These are phyloP conservation scores for Melanerpes formicivorus DNA, from an alignment of 2,113 vertebrate genomes.

Conservation along the genomic window DNA sequence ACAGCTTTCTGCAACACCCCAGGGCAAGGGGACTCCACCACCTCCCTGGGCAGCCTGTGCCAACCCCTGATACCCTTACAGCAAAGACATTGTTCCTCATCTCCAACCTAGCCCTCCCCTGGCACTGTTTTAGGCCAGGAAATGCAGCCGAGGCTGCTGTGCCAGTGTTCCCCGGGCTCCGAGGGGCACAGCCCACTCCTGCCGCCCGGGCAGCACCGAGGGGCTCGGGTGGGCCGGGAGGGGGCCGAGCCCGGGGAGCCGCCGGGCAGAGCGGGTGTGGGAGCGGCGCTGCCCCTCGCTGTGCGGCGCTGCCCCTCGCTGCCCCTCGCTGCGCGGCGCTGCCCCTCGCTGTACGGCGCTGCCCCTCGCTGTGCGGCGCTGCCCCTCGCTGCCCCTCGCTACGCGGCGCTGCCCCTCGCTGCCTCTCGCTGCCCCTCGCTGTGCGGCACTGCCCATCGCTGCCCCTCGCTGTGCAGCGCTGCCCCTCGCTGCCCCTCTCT, in stretches of 20 bases:
- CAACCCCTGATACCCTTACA: too few relatives aligned
- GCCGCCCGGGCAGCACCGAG: background rate
- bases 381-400: background rate
- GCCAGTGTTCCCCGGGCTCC: fast-evolving
- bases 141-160: background rate
- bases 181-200: fast-evolving
- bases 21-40: too few relatives aligned
- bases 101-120: too few relatives aligned
- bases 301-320: constrained; percentile 11
- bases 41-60: too few relatives aligned
- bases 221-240: background rate
- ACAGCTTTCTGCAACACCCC: too few relatives aligned
- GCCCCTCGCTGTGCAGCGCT: constrained; percentile 41
- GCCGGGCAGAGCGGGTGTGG: background rate
- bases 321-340: constrained; percentile 42
- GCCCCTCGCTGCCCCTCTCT: constrained; percentile 28
- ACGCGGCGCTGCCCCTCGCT: background rate
- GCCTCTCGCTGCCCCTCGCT: background rate
- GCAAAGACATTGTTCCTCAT: too few relatives aligned
- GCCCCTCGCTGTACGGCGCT: constrained; percentile 46
- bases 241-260: fast-evolving
- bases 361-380: constrained; percentile 53
- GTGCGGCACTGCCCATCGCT: background rate
- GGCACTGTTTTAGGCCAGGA: too few relatives aligned
- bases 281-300: background rate